phyloP scores from a whole-genome alignment of 2,797 vertebrate species.

The Masticophis lateralis region DNA sequence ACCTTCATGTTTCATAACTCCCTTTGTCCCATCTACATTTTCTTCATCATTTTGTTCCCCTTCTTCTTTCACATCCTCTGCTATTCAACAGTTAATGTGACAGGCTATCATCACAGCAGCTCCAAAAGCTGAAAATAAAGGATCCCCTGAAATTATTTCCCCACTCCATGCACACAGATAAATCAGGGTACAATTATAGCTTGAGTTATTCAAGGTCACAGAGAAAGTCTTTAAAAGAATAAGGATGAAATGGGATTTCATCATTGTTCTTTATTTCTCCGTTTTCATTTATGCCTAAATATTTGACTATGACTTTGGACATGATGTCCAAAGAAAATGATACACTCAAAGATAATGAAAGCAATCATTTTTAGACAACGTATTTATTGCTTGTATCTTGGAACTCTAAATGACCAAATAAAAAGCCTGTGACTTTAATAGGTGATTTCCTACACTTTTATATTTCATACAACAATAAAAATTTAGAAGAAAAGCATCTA shows the following conservation, averaged over 20 bases:
- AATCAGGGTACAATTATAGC: neutral
- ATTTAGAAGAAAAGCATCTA: neutral
- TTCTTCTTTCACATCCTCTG: neutral
- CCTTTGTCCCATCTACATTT: neutral
- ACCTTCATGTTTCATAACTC: neutral
- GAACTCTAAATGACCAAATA: neutral
- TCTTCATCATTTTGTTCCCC: neutral
- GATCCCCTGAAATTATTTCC: neutral
- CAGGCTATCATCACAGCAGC: neutral
- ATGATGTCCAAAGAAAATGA: neutral
- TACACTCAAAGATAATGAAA: neutral
- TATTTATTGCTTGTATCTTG: neutral
- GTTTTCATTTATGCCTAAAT: neutral
- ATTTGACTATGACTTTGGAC: neutral
- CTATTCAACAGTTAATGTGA: neutral
- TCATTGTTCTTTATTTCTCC: neutral
- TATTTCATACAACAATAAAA: neutral
- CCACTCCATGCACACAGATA: neutral
- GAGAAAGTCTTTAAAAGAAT: neutral
- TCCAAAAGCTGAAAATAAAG: neutral
- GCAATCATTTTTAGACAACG: neutral
- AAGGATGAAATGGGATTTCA: neutral
- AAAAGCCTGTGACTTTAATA: neutral
- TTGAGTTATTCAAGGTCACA: neutral
- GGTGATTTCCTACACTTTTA: neutral